Evolutionary conservation across 1,140 invertebrate genomes (phyloP).

Genomic region (Tenebrio molitor): DNA sequence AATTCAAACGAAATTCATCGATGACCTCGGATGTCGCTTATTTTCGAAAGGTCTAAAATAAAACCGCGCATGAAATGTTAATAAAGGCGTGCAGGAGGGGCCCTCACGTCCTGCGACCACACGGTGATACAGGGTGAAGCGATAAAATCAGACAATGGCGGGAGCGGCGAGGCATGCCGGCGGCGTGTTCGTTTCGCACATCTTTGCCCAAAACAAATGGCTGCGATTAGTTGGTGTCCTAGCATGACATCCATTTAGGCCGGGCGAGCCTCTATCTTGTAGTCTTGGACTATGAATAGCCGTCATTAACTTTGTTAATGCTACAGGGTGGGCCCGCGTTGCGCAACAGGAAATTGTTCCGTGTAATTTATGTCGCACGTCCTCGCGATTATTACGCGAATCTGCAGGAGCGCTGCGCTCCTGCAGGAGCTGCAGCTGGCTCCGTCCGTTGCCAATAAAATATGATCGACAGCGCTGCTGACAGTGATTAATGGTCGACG

Average conservation of each 20-base stretch:
- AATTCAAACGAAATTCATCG: neutral
- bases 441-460: slow-evolving; percentile 19
- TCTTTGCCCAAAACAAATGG: slow-evolving; percentile 32
- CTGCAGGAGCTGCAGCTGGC: slow-evolving; percentile 15
- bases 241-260: slow-evolving; percentile 19
- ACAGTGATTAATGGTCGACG: slow-evolving; percentile 21
- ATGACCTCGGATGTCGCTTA: slow-evolving; percentile 22
- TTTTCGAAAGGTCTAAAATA: slow-evolving; percentile 30
- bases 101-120: neutral
- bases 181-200: slow-evolving; percentile 27
- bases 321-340: slow-evolving; percentile 34
- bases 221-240: slow-evolving; percentile 26
- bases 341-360: slow-evolving; percentile 38
- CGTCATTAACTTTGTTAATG: slow-evolving; percentile 39
- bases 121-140: slow-evolving; percentile 12
- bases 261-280: slow-evolving; percentile 28
- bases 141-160: slow-evolving; percentile 35
- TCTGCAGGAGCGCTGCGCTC: neutral
- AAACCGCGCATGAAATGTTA: neutral
- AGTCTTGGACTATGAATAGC: slow-evolving; percentile 40
- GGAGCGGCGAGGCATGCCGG: slow-evolving; percentile 11
- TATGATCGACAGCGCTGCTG: slow-evolving; percentile 20
- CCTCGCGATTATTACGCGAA: slow-evolving; percentile 8
- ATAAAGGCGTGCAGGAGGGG: neutral
- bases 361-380: slow-evolving; percentile 28